A percentile compares a stretch with the other conserved stretches of the same genome.
Conservation (phyloP, 2,113 vertebrate genomes). For the Pangasianodon gigas region DNA sequence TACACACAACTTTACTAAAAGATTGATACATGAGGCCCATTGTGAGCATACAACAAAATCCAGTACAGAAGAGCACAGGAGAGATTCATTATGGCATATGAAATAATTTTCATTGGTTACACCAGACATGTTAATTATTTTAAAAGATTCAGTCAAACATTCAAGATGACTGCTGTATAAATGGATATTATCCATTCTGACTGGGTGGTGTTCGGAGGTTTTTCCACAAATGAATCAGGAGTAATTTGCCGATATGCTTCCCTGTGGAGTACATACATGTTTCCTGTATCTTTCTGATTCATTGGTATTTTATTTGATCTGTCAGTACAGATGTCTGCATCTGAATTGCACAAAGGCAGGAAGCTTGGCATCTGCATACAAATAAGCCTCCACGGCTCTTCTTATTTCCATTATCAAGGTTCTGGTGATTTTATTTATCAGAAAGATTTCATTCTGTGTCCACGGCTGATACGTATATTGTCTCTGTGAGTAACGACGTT, state of each 20-base stretch:
- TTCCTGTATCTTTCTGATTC: slow-evolving; percentile 20
- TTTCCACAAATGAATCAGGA: slow-evolving; percentile 4
- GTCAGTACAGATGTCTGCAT: slow-evolving; percentile 33
- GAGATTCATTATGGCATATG: slow-evolving; percentile 58
- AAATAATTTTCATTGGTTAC: slow-evolving; percentile 31
- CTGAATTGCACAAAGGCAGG: slow-evolving; percentile 4
- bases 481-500: slow-evolving; percentile 4
- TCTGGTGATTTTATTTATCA: slow-evolving; percentile 29
- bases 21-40: not conserved
- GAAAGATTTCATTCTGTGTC: slow-evolving; percentile 11
- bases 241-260: slow-evolving; percentile 23
- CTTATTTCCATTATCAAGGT: slow-evolving; percentile 26
- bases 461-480: not conserved
- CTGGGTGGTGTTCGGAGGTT: not conserved
- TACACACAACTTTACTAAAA: not conserved
- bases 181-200: slow-evolving; percentile 10
- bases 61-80: slow-evolving; percentile 69
- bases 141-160: slow-evolving; percentile 8
- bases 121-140: slow-evolving; percentile 31
- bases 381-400: not conserved
- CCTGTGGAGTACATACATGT: slow-evolving; percentile 15
- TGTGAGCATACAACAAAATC: not conserved
- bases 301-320: slow-evolving; percentile 28
- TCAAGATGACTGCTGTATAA: slow-evolving; percentile 10
- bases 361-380: slow-evolving; percentile 23